These are phyloP conservation scores for Ceyx margarethae DNA, from an alignment of 2,113 vertebrate species.

Conservation along the genomic window DNA sequence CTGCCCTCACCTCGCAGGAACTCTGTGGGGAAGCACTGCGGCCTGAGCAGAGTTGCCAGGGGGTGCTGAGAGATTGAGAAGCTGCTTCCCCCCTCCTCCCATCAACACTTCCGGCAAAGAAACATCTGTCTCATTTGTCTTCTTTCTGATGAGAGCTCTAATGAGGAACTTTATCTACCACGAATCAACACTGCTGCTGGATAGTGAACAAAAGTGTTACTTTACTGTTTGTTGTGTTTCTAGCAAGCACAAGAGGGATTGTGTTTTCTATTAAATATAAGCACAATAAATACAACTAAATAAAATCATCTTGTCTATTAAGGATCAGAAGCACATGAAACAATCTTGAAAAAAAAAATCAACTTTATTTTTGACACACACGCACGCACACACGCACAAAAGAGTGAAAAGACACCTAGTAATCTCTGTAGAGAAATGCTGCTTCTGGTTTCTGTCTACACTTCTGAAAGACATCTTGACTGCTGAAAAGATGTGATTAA, in stretches of 20 bases:
- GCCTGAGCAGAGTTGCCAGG: background rate
- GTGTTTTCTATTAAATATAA: background rate
- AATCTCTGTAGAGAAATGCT: slow-evolving; percentile 50
- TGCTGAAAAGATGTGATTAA: slow-evolving; percentile 3
- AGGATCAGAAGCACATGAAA: slow-evolving; percentile 52
- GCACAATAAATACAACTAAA: background rate
- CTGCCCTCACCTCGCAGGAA: background rate
- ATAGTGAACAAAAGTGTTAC: background rate
- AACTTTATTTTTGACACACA: slow-evolving; percentile 64
- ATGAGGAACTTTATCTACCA: background rate
- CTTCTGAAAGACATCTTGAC: slow-evolving; percentile 55
- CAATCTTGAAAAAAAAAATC: slow-evolving; percentile 26
- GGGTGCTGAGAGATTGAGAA: fast-evolving
- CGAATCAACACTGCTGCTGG: background rate
- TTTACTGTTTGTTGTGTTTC: background rate
- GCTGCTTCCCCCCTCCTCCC: background rate
- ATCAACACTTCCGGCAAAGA: background rate
- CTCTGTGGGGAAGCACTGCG: background rate
- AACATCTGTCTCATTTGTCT: background rate
- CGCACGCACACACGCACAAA: background rate
- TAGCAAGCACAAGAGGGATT: background rate
- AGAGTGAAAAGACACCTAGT: slow-evolving; percentile 40
- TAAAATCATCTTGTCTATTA: background rate
- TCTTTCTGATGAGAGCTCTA: background rate
- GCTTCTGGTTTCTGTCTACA: slow-evolving; percentile 52